phyloP scores from a whole-genome alignment of 2,797 vertebrate genomes.

The Lepilemur septentrionalis region DNA sequence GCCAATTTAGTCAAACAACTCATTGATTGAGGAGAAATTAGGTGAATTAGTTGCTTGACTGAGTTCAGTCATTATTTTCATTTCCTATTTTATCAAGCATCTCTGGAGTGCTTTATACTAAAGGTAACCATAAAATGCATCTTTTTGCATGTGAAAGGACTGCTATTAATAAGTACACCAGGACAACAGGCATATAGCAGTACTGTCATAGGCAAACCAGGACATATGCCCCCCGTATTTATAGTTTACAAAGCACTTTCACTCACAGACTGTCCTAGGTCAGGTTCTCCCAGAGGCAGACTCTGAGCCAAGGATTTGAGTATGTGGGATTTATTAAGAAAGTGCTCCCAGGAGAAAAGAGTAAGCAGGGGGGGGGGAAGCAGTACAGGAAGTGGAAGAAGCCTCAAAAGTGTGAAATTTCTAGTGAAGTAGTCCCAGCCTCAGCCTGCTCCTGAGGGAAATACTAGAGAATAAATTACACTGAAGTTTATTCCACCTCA shows the following conservation, averaged over 20 bases:
- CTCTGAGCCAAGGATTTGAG: not conserved
- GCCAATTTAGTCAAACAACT: not conserved
- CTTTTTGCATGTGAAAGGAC: not conserved
- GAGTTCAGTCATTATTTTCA: not conserved
- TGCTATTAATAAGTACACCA: not conserved
- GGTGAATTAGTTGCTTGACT: not conserved
- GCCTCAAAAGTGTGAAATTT: not conserved
- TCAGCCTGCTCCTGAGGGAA: not conserved
- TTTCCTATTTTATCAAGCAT: not conserved
- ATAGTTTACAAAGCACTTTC: not conserved
- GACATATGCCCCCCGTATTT: not conserved
- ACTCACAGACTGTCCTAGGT: not conserved
- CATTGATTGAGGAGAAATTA: slow-evolving; percentile 2
- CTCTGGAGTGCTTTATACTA: not conserved
- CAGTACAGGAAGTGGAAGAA: not conserved
- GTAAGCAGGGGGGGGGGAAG: not conserved
- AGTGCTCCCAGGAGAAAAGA: not conserved
- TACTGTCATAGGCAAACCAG: not conserved
- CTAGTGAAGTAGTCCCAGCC: not conserved
- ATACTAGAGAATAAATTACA: not conserved
- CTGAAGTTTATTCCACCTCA: not conserved
- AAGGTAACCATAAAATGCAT: not conserved
- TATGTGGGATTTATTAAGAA: not conserved
- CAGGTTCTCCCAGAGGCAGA: not conserved
- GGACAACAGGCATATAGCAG: not conserved